A percentile compares a stretch with the other conserved stretches of the same genome.
These are phyloP conservation scores for Silurus asotus DNA, from an alignment of 2,113 vertebrate species.

Conservation along the genomic window DNA sequence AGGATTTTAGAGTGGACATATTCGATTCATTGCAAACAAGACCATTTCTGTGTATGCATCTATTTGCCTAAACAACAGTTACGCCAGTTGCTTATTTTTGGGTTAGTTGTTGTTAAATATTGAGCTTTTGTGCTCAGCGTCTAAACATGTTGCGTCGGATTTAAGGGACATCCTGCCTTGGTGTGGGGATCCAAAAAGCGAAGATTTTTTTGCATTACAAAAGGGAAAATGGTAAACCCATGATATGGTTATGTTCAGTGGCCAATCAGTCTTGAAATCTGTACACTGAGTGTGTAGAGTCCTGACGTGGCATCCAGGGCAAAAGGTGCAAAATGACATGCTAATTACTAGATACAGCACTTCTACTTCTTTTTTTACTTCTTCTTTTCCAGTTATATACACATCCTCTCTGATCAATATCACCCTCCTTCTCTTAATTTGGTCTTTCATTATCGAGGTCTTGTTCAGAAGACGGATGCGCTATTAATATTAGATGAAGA, in stretches of 20 bases:
- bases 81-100: conserved; percentile 49
- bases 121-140: conserved; percentile 31
- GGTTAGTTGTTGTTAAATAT: conserved; percentile 49
- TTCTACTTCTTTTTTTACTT: neutral
- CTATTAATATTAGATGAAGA: conserved; percentile 76
- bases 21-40: conserved; percentile 57
- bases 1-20: conserved; percentile 66
- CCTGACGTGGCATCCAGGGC: neutral
- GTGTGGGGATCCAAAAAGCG: neutral
- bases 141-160: conserved; percentile 16
- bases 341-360: conserved; percentile 21
- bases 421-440: conserved; percentile 68
- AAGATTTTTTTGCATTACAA: neutral
- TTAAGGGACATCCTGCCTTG: conserved; percentile 28
- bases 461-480: conserved; percentile 65
- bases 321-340: neutral
- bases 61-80: conserved; percentile 64
- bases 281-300: neutral
- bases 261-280: neutral
- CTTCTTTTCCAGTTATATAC: conserved; percentile 22
- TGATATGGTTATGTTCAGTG: neutral
- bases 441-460: conserved; percentile 70
- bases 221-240: neutral
- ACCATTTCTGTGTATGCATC: conserved; percentile 49
- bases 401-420: conserved; percentile 63